Percentiles rank a stretch among this genome's conserved stretches.
These are phyloP conservation scores for Engraulis encrasicolus DNA, from an alignment of 2,113 vertebrate species.

Conservation along the genomic window DNA sequence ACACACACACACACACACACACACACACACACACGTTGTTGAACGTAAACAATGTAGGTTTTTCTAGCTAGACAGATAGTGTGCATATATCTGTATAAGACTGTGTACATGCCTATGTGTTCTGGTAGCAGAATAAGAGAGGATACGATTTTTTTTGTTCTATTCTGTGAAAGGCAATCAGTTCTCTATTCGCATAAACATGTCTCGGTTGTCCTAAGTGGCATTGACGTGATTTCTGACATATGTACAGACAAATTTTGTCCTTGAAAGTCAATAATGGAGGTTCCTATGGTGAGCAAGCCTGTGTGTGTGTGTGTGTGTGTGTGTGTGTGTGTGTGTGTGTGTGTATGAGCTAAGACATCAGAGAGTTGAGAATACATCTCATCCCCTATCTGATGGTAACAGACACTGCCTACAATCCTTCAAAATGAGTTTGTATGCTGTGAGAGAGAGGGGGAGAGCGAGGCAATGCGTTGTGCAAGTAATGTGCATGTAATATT, in stretches of 20 bases:
- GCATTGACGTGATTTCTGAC: no score
- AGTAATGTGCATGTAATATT: no score
- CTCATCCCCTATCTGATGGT: not conserved
- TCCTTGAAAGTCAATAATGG: not conserved
- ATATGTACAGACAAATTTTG: not conserved
- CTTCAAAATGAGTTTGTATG: not conserved
- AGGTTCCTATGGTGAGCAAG: not conserved
- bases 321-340: not conserved
- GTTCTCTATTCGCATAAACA: no score
- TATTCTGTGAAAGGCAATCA: no score
- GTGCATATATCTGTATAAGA: not conserved
- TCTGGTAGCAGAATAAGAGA: not conserved
- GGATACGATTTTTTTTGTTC: no score
- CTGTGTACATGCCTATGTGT: not conserved
- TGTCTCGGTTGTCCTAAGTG: no score
- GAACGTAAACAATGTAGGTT: not conserved
- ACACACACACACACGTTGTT: not conserved
- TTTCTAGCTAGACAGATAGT: not conserved
- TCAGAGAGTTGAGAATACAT: not conserved
- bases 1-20: not conserved
- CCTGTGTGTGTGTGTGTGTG: not conserved
- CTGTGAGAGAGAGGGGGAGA: no score
- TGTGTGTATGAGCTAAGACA: not conserved
- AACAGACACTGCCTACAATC: not conserved
- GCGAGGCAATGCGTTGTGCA: no score